Conservation (phyloP, 2,113 vertebrate genomes). For the Pogonocichla stellata region DNA sequence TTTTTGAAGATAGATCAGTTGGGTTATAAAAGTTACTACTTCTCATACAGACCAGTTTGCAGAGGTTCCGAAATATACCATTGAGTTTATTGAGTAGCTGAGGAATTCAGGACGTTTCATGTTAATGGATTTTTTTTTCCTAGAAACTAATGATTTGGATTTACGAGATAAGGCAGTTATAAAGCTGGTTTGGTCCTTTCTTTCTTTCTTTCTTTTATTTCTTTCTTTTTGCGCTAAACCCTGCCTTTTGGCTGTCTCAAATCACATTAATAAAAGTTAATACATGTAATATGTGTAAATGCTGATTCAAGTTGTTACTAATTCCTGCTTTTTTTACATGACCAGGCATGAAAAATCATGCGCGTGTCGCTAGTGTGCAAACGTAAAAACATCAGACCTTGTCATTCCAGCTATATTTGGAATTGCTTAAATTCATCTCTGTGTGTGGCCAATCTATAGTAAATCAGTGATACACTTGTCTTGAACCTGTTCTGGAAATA, state of each 20-base stretch:
- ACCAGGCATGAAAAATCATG: not conserved
- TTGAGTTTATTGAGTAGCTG: not conserved
- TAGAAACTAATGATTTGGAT: not conserved
- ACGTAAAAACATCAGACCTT: not conserved
- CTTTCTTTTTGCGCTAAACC: not conserved
- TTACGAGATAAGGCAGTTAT: not conserved
- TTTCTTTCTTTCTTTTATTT: not conserved
- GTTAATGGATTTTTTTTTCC: not conserved
- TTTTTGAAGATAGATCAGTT: not conserved
- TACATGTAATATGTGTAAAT: not conserved
- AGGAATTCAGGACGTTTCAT: not conserved
- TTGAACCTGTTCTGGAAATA: not conserved
- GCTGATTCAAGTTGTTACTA: not conserved
- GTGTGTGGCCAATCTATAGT: not conserved
- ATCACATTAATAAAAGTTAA: not conserved
- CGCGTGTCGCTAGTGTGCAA: not conserved
- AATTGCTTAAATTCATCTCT: not conserved
- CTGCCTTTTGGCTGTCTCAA: not conserved
- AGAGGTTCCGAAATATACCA: not conserved
- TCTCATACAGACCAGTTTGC: not conserved
- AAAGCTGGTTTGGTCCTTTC: not conserved
- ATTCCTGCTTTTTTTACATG: not conserved
- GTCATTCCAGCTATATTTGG: not conserved
- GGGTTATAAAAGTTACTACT: not conserved
- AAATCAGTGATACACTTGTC: not conserved